A percentile compares a stretch with the other conserved stretches of the same genome.
Conservation (phyloP, 2,113 vertebrate genomes). For the Potamarius usumacintae region DNA sequence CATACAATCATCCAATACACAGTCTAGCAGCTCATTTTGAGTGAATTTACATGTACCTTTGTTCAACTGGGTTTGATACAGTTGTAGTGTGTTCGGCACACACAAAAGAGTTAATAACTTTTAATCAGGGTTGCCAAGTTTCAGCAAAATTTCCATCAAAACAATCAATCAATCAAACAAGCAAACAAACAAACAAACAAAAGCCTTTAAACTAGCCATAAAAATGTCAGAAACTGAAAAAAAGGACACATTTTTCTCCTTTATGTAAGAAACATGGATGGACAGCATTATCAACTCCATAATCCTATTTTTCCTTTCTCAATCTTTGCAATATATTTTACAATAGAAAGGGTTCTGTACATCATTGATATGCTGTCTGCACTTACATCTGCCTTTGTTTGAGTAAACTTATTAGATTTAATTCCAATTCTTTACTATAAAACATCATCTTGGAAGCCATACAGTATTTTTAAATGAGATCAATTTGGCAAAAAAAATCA, state of each 20-base stretch:
- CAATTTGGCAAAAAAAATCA: neutral
- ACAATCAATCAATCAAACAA: too few relatives aligned
- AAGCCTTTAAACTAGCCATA: neutral
- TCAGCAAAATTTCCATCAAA: neutral
- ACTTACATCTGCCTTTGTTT: neutral
- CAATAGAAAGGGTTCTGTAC: neutral
- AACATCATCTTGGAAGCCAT: too few relatives aligned
- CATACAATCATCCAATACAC: neutral
- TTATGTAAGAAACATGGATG: neutral
- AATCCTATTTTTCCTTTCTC: neutral
- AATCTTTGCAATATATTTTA: neutral
- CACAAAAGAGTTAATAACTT: neutral
- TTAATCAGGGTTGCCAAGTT: neutral
- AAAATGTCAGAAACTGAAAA: neutral
- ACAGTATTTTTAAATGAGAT: neutral
- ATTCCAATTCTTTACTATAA: neutral
- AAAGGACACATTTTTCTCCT: neutral
- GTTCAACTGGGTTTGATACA: neutral
- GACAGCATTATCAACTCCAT: neutral
- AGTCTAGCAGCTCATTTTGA: neutral
- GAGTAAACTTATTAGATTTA: neutral
- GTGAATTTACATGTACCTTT: neutral
- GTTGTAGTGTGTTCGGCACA: neutral
- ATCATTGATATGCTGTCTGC: neutral
- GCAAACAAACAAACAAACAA: too few relatives aligned